Base-by-base conservation (phyloP, 2,888 invertebrate genomes). In the Drosophila lutescens region DNA sequence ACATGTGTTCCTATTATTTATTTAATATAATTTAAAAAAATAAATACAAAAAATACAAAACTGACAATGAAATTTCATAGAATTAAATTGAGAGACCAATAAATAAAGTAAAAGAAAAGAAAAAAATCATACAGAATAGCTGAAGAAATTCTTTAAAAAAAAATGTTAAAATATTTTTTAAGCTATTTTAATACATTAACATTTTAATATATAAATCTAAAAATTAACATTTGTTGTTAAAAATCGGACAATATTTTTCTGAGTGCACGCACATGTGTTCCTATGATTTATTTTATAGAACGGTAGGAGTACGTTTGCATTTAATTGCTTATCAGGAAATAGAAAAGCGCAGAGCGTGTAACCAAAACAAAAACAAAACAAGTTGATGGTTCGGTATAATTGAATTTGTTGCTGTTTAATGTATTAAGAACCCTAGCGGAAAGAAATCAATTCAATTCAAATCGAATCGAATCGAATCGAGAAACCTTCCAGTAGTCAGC, bases 271-370 rank as follows among this genome's bases (percentile, higher is more conserved):
- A 30, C 30, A 10, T 15, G 30, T 23, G 5, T 15, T 12, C 30
- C n/a, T 34, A 15, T 13, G 23, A 34, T 17, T n/a, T 30, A 44
- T 60, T 44, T 17, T 61, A 61, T 68, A 26, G 26, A 26, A 15
- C 10, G 20, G 15, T 30, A 30, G 0, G 0, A 26, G 4, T 26
- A 20, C 13, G 15, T 32, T 23, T 26, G 17, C 34, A 26, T 10
- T 26, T 34, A 12, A 20, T 38, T 38, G 40, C 57, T 76, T 81
- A 85, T 81, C 85, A 76, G 59, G 9, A 53, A 68, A 66, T 69
- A 61, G 65, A 60, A 72, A 71, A 59, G 26, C 58, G 41, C 55
- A 66, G 61, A 60, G 59, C 60, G 65, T 72, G 73, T 58, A 17
- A 8, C 17, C 13, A 26, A 36, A 6, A 10, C 17, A 15, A 26